Conservation (phyloP, 1,140 invertebrate species). For the Drosophila santomea region DNA sequence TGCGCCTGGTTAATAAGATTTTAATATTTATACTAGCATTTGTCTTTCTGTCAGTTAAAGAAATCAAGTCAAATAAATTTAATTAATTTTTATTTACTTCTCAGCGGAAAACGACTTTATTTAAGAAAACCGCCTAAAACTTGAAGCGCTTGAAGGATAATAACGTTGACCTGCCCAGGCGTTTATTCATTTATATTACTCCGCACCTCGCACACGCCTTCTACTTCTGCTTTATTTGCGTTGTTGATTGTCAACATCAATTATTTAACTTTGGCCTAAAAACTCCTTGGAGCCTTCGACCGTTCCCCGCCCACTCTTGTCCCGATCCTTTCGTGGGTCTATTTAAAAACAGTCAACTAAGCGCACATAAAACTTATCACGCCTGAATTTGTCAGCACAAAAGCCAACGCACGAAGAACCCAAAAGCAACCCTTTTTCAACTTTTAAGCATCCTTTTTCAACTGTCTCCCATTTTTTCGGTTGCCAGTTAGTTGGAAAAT, state of each 20-base stretch:
- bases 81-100: constrained; percentile 67
- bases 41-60: neutral
- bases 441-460: constrained; percentile 57
- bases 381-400: constrained; percentile 83
- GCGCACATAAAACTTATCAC: constrained; percentile 83
- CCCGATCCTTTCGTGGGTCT: constrained; percentile 51
- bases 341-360: constrained; percentile 84
- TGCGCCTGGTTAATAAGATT: constrained; percentile 57
- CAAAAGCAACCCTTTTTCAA: constrained; percentile 61
- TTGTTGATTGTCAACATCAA: constrained; percentile 84
- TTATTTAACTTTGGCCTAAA: constrained; percentile 82
- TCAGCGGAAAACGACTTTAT: constrained; percentile 59
- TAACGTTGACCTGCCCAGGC: constrained; percentile 39
- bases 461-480: constrained; percentile 29
- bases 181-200: constrained; percentile 60
- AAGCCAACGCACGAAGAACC: constrained; percentile 54
- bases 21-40: constrained; percentile 69
- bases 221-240: constrained; percentile 76
- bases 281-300: constrained; percentile 33
- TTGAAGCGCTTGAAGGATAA: constrained; percentile 33
- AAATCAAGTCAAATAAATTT: constrained; percentile 62
- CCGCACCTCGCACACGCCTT: constrained; percentile 32
- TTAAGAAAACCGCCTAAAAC: constrained; percentile 27
- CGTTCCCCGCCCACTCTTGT: neutral
- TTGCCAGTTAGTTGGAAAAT: constrained; percentile 59